Percentiles rank a stretch among this genome's conserved stretches.
phyloP scores from a whole-genome alignment of 2,113 vertebrate species.

The Condylura cristata region DNA sequence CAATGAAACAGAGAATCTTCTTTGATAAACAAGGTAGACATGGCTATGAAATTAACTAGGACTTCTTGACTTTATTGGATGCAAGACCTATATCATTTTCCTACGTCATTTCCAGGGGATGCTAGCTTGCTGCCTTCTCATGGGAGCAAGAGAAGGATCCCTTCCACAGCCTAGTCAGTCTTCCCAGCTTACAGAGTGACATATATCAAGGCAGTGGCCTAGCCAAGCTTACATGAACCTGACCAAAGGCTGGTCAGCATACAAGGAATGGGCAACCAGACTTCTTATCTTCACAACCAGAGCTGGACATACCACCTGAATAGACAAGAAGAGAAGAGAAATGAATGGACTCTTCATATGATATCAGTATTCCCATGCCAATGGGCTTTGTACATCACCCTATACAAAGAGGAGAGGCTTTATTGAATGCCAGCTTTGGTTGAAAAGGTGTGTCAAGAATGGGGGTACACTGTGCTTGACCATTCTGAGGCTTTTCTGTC shows the following conservation, averaged over 20 bases:
- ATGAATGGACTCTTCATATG: neutral
- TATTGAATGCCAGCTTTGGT: neutral
- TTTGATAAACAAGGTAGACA: conserved; percentile 35
- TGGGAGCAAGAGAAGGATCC: neutral
- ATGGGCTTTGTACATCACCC: neutral
- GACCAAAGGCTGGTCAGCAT: neutral
- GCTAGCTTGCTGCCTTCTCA: neutral
- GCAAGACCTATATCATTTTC: neutral
- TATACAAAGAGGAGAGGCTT: neutral
- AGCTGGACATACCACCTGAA: too few relatives aligned
- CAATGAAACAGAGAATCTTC: neutral
- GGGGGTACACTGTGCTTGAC: neutral
- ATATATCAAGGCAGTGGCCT: neutral
- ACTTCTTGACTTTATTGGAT: neutral
- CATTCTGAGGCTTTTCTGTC: neutral
- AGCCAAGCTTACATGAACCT: neutral
- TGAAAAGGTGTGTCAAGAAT: neutral
- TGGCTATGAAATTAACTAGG: neutral
- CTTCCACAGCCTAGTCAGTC: neutral
- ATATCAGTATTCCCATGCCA: accelerated
- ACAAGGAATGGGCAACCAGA: neutral
- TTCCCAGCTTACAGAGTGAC: neutral
- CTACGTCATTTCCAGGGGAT: neutral
- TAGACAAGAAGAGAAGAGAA: neutral
- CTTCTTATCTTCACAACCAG: too few relatives aligned